These are phyloP conservation scores for Eucidaris tribuloides DNA, from an alignment of 35 echinoderm and acorn worm genomes.

Conservation along the genomic window DNA sequence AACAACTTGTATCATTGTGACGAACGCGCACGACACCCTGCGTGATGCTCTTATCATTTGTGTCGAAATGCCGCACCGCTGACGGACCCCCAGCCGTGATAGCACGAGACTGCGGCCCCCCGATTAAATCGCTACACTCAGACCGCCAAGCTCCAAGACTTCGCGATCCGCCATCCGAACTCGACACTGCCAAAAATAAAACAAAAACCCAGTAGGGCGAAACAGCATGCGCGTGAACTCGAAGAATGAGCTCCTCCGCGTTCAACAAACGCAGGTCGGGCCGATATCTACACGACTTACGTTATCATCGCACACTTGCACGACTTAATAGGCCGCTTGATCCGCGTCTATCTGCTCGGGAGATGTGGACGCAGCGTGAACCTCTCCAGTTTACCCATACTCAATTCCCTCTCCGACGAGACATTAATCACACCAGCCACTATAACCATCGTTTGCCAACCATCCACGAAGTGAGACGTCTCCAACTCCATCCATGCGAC, in stretches of 20 bases:
- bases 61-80: constrained; percentile 21
- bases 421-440: constrained; percentile 35
- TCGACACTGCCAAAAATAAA: constrained; percentile 49
- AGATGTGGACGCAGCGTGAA: constrained; percentile 66
- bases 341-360: constrained; percentile 38
- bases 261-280: constrained; percentile 17
- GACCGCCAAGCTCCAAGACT: background rate
- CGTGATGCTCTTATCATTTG: constrained; percentile 28
- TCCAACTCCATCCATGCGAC: background rate
- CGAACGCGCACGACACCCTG: constrained; percentile 36
- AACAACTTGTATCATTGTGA: background rate
- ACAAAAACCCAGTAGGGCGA: constrained; percentile 61
- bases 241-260: constrained; percentile 49
- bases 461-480: constrained; percentile 34
- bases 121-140: background rate
- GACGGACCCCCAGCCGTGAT: constrained; percentile 69
- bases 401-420: constrained; percentile 24
- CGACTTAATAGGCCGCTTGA: constrained; percentile 42
- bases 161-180: constrained; percentile 35
- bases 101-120: constrained; percentile 37
- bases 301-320: constrained; percentile 8
- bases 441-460: constrained; percentile 20
- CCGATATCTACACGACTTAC: constrained; percentile 17
- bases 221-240: constrained; percentile 57
- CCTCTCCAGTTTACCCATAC: constrained; percentile 60